phyloP scores from a whole-genome alignment of 2,888 invertebrate genomes.

The Parelbella ahira region DNA sequence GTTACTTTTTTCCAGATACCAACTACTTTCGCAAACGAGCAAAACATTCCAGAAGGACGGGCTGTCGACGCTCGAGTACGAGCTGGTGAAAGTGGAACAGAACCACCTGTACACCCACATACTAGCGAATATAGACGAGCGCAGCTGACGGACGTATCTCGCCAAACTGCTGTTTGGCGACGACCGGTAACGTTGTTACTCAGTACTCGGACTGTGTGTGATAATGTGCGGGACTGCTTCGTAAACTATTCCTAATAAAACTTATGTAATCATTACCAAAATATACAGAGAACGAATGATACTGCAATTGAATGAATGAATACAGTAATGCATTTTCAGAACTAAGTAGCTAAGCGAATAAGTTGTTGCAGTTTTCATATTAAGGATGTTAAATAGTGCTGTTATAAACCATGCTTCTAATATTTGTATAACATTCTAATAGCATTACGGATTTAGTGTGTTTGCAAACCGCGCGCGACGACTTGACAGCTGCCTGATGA shows the following conservation, averaged over 20 bases:
- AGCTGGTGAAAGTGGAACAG: slow-evolving; percentile 83
- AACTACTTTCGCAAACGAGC: slow-evolving; percentile 90
- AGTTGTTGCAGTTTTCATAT: too few relatives aligned
- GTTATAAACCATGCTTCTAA: too few relatives aligned
- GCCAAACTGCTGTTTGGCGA: slow-evolving; percentile 79
- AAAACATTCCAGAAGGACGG: slow-evolving; percentile 93
- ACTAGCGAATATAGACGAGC: slow-evolving; percentile 86
- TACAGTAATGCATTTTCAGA: too few relatives aligned
- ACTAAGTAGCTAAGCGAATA: too few relatives aligned
- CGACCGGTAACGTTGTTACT: slow-evolving; percentile 49
- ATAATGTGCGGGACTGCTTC: slow-evolving; percentile 8
- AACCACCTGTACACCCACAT: slow-evolving; percentile 91
- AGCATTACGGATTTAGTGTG: too few relatives aligned
- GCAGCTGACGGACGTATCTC: slow-evolving; percentile 85
- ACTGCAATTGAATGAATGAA: too few relatives aligned
- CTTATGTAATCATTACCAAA: too few relatives aligned
- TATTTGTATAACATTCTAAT: too few relatives aligned
- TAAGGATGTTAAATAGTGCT: too few relatives aligned
- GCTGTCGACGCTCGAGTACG: slow-evolving; percentile 90
- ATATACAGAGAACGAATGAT: too few relatives aligned
- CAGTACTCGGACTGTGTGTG: neutral
- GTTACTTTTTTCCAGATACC: slow-evolving; percentile 86
- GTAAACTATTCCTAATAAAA: neutral
- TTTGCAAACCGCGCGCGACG: too few relatives aligned
- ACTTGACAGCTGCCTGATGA: too few relatives aligned